Percentiles rank a stretch among this genome's conserved stretches.
Evolutionary conservation across 2,888 invertebrate species (phyloP).

Genomic region (Oscheius sp.): DNA sequence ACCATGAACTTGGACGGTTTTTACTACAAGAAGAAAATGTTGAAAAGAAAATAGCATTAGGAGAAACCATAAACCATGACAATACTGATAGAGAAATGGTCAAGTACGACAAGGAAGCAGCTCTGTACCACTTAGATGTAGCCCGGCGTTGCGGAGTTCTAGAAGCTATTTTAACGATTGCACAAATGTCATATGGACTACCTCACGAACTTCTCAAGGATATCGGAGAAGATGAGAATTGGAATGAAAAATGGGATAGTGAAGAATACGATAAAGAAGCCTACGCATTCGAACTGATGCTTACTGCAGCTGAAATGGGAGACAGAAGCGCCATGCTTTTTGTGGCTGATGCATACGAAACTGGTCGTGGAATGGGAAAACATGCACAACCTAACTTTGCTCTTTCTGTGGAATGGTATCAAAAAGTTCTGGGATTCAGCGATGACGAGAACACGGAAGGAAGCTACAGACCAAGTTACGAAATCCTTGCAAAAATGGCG

Average conservation of each 20-base stretch:
- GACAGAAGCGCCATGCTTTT: conserved; percentile 77
- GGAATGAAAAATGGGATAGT: conserved; percentile 43
- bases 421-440: conserved; percentile 60
- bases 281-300: conserved; percentile 73
- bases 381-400: conserved; percentile 49
- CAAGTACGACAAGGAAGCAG: conserved; percentile 76
- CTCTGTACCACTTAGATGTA: conserved; percentile 77
- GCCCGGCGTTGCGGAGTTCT: conserved; percentile 77
- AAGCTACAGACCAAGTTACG: conserved; percentile 68
- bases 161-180: conserved; percentile 77
- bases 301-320: conserved; percentile 76
- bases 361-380: conserved; percentile 71
- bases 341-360: conserved; percentile 77
- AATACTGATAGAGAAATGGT: neutral
- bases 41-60: conserved; percentile 39
- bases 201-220: conserved; percentile 76
- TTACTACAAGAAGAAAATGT: conserved; percentile 53
- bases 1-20: conserved; percentile 77
- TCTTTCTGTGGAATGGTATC: conserved; percentile 58
- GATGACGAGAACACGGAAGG: conserved; percentile 70
- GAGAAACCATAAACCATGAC: conserved; percentile 1
- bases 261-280: conserved; percentile 73
- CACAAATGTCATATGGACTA: conserved; percentile 75
- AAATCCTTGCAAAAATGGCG: conserved; percentile 76
- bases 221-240: conserved; percentile 73